Conservation (phyloP, 1,140 invertebrate species). For the Apocrypta bakeri region DNA sequence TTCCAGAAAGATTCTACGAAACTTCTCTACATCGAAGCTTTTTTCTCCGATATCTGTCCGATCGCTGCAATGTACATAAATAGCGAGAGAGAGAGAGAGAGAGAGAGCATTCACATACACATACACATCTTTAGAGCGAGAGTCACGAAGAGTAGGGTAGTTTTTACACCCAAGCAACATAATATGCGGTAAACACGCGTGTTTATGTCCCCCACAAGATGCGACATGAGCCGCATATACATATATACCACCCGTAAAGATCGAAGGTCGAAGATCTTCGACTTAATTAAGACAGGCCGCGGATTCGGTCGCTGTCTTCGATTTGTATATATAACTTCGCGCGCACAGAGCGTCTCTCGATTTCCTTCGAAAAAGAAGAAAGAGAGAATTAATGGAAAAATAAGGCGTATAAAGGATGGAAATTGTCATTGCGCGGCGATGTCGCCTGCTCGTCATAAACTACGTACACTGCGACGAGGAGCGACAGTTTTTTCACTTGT, state of each 20-base stretch:
- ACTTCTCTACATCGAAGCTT: neutral
- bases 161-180: slow-evolving; percentile 30
- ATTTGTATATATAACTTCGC: slow-evolving; percentile 23
- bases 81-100: neutral
- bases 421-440: slow-evolving; percentile 21
- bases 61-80: slow-evolving; percentile 12
- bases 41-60: neutral
- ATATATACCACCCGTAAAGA: slow-evolving; percentile 23
- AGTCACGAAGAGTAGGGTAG: neutral
- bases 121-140: neutral
- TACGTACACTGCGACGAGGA: slow-evolving; percentile 23
- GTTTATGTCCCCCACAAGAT: slow-evolving; percentile 34
- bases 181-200: slow-evolving; percentile 36
- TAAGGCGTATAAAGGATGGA: slow-evolving; percentile 12
- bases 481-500: neutral
- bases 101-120: neutral
- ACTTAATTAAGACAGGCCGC: slow-evolving; percentile 47
- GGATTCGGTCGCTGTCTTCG: neutral
- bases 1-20: neutral
- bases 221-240: too few relatives aligned
- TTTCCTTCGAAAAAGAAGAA: neutral
- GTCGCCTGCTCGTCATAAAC: slow-evolving; percentile 38
- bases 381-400: slow-evolving; percentile 18
- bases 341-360: neutral
- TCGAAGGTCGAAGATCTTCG: slow-evolving; percentile 31